Percentiles rank a stretch among this genome's conserved stretches.
These are phyloP conservation scores for Typhlomys cinereus DNA, from an alignment of 2,113 vertebrate genomes.

Conservation along the genomic window DNA sequence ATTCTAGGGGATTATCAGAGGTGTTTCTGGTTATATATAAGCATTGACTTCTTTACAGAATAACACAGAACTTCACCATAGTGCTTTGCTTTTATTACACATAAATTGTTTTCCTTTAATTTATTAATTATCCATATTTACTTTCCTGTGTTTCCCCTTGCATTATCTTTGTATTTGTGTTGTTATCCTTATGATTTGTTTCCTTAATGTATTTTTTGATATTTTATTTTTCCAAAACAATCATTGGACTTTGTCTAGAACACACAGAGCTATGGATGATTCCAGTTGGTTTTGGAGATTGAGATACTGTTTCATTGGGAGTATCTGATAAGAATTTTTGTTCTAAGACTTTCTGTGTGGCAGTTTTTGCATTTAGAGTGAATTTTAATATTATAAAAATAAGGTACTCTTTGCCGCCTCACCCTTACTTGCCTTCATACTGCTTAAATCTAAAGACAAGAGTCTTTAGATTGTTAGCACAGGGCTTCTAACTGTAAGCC, in stretches of 20 bases:
- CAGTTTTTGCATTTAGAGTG: not conserved
- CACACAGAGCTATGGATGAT: not conserved
- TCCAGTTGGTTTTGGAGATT: not conserved
- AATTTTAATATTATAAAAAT: not conserved
- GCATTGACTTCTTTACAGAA: not conserved
- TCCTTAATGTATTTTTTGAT: not conserved
- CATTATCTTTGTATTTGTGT: not conserved
- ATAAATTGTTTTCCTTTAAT: slow-evolving; percentile 17
- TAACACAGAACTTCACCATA: not conserved
- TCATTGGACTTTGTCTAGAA: not conserved
- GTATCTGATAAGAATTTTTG: not conserved
- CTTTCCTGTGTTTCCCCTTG: not conserved
- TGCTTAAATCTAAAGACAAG: not conserved
- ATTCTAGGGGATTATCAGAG: not conserved
- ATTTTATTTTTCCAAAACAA: slow-evolving; percentile 3
- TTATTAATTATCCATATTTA: not conserved
- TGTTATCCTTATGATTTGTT: not conserved
- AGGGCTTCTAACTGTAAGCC: not conserved
- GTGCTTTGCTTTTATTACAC: not conserved
- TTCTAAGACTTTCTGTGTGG: not conserved
- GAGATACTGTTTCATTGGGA: not conserved
- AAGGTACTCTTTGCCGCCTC: not conserved
- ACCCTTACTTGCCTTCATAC: not conserved
- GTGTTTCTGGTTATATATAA: not conserved
- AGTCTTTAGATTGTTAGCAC: not conserved